These are phyloP conservation scores for Osmerus mordax DNA, from an alignment of 2,113 vertebrate species.

Conservation along the genomic window DNA sequence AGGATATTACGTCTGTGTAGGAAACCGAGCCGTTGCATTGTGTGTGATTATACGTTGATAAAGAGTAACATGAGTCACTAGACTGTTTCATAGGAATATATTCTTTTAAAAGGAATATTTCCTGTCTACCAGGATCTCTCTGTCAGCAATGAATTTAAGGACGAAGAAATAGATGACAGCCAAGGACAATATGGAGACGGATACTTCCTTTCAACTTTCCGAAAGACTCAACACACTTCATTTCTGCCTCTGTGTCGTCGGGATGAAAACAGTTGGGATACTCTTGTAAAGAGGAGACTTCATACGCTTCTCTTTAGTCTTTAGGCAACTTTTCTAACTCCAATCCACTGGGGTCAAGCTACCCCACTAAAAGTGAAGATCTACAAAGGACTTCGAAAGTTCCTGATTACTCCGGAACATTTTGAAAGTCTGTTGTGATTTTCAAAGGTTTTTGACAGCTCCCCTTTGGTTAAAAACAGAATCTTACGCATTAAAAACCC, in stretches of 20 bases:
- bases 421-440: slow-evolving; percentile 12
- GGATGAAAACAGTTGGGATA: slow-evolving; percentile 25
- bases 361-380: slow-evolving; percentile 5
- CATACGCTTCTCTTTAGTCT: slow-evolving; percentile 1
- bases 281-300: slow-evolving; percentile 20
- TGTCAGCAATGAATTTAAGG: neutral
- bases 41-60: neutral
- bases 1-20: no score
- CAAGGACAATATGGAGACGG: neutral
- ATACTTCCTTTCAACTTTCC: neutral
- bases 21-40: neutral
- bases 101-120: no score
- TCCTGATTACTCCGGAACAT: slow-evolving; percentile 14
- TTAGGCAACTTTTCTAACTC: slow-evolving; percentile 7
- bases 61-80: neutral
- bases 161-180: neutral
- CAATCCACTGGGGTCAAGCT: slow-evolving; percentile 22
- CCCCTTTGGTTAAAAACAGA: no score
- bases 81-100: neutral
- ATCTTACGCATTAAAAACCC: no score
- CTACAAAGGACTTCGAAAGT: slow-evolving; percentile 2
- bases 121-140: neutral
- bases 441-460: slow-evolving; percentile 7
- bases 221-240: neutral
- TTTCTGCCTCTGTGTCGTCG: slow-evolving; percentile 1